A percentile compares a stretch with the other conserved stretches of the same genome.
These are phyloP conservation scores for Blastobasis lacticolella DNA, from an alignment of 2,888 invertebrate genomes.

Conservation along the genomic window DNA sequence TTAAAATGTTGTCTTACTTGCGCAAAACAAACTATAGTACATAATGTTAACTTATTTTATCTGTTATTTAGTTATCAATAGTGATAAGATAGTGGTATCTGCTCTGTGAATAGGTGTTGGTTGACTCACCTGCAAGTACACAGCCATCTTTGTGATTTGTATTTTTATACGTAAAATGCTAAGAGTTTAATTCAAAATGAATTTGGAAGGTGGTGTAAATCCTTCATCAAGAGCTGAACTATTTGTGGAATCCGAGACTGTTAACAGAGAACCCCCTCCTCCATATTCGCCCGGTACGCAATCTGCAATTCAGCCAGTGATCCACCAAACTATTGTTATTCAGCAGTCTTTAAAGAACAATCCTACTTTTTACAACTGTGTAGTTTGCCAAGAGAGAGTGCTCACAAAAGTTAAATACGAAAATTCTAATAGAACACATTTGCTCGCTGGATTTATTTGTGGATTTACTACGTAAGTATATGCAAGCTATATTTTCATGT, in stretches of 20 bases:
- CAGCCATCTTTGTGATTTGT: not conserved
- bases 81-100: constrained; percentile 36
- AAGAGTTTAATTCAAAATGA: constrained; percentile 5
- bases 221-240: constrained; percentile 21
- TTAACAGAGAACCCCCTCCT: constrained; percentile 44
- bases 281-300: constrained; percentile 31
- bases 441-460: constrained; percentile 60
- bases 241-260: constrained; percentile 23
- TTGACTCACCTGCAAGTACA: not conserved
- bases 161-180: not conserved
- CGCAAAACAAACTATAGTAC: constrained; percentile 9
- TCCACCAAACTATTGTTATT: constrained; percentile 42
- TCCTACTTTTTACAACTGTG: constrained; percentile 45
- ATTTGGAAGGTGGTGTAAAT: constrained; percentile 22
- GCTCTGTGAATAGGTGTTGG: not conserved
- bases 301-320: constrained; percentile 22
- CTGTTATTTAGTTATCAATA: constrained; percentile 27
- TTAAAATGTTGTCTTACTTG: constrained; percentile 1
- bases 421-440: constrained; percentile 55
- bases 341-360: constrained; percentile 36
- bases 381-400: constrained; percentile 41
- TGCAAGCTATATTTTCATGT: not conserved
- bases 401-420: constrained; percentile 50
- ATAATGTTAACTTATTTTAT: constrained; percentile 13
- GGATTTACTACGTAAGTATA: constrained; percentile 55